A percentile compares a stretch with the other conserved stretches of the same genome.
Conservation (phyloP, 1,140 invertebrate species). For the Leptinotarsa texana region DNA sequence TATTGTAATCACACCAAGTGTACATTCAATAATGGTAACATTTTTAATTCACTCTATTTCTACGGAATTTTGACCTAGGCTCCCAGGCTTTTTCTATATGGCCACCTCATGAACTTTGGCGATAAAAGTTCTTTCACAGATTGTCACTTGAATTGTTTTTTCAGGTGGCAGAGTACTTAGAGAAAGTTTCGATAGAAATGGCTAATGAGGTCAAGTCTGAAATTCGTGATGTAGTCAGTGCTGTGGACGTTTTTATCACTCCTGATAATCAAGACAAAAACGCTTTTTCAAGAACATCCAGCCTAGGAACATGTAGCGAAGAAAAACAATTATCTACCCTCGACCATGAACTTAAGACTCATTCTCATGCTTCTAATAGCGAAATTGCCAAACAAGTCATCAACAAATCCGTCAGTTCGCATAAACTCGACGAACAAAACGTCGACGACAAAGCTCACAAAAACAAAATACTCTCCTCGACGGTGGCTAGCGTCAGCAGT, state of each 20-base stretch:
- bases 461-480: conserved; percentile 43
- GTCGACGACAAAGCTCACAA: conserved; percentile 36
- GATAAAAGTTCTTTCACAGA: conserved; percentile 58
- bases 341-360: conserved; percentile 10
- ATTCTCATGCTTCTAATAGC: too few species aligned
- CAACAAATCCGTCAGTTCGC: conserved; percentile 41
- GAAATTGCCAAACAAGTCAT: conserved; percentile 45
- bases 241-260: conserved; percentile 72
- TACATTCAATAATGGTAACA: too few species aligned
- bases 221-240: conserved; percentile 71
- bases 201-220: conserved; percentile 78
- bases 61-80: too few species aligned
- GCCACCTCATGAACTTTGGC: conserved; percentile 47
- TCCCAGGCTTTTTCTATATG: too few species aligned
- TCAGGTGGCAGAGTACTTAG: conserved; percentile 73
- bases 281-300: conserved; percentile 46
- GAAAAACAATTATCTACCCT: conserved; percentile 17
- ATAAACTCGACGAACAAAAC: conserved; percentile 40
- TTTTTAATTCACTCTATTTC: too few species aligned
- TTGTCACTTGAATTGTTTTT: background rate
- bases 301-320: conserved; percentile 34
- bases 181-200: conserved; percentile 77
- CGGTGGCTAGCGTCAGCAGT: conserved; percentile 63
- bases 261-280: conserved; percentile 56
- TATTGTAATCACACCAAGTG: too few species aligned